Base-by-base conservation (phyloP, 2,888 invertebrate species). In the Ormyrus pomaceus region DNA sequence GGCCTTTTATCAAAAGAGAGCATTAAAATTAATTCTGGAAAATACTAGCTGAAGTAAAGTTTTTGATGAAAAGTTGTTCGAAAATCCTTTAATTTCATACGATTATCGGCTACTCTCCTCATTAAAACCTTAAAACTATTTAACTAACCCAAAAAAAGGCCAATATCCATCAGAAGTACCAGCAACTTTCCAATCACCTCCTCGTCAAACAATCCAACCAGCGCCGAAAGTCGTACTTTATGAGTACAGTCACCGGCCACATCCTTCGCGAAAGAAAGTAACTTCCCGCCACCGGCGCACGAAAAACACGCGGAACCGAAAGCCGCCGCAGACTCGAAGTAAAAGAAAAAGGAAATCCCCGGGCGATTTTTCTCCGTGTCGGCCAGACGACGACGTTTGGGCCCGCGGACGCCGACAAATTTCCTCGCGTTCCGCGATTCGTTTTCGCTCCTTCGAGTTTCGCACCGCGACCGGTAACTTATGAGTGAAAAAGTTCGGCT, bases 401-500 rank as follows among this genome's bases (percentile, higher is more conserved):
- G 34, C 34, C 34, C 34, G 56, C 53, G 68, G 75, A 77, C 65
- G 77, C 71, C 71, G 65, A 71, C 77, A 71, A 77, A 77, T 77
- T 70, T 77, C 62, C 48, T 64, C 56, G 50, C 64, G 53, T 55
- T 64, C 55, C 58, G 48, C 56, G 69, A n/a, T 56, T 53, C 64
- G 70, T 51, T 51, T 56, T 53, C 64, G 70, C 58, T 51, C 50
- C 62, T 53, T 53, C 46, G 61, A 50, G 69, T 34, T 68, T 48
- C 69, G 61, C 68, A 53, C 66, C 1, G 51, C 34, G 34, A 34
- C 34, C 66, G 77, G 70, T 70, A 77, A 77, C 70, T 77, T 77
- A 77, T 77, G 77, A 77, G 77, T 69, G 69, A 70, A 69, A 77
- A 77, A 77, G 64, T 70, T 70, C 74, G 11, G 34, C 11, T n/a